Evolutionary conservation across 2,888 invertebrate species (phyloP).

Genomic region (Dryomyza anilis): DNA sequence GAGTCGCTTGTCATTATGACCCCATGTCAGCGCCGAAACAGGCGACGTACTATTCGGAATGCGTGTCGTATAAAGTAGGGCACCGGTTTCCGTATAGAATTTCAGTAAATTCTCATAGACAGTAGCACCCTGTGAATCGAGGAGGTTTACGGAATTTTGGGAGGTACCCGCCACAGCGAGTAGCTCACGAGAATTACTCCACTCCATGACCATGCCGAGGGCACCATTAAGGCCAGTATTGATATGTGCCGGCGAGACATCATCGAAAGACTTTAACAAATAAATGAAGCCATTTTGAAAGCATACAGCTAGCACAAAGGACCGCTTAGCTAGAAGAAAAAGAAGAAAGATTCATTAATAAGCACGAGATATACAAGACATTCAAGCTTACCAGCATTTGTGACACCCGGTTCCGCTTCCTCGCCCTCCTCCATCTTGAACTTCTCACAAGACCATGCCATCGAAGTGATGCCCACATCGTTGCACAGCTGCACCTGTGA

Average conservation of each 20-base stretch:
- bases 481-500: slow-evolving; percentile 87
- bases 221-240: slow-evolving; percentile 77
- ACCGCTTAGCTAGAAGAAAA: slow-evolving; percentile 64
- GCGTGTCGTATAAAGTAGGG: slow-evolving; percentile 77
- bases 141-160: slow-evolving; percentile 49
- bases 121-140: slow-evolving; percentile 57
- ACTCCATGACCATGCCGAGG: slow-evolving; percentile 85
- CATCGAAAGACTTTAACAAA: slow-evolving; percentile 89
- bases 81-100: slow-evolving; percentile 88
- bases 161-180: slow-evolving; percentile 87
- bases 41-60: slow-evolving; percentile 78
- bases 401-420: slow-evolving; percentile 69
- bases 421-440: slow-evolving; percentile 97
- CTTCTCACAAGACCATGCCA: slow-evolving; percentile 98
- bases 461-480: slow-evolving; percentile 84
- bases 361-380: no score
- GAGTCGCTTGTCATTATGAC: slow-evolving; percentile 93
- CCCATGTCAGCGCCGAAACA: slow-evolving; percentile 96
- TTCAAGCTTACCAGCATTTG: slow-evolving; percentile 61
- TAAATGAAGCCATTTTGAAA: slow-evolving; percentile 90
- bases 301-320: slow-evolving; percentile 84
- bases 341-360: not conserved
- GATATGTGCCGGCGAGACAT: slow-evolving; percentile 87
- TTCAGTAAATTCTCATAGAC: slow-evolving; percentile 83
- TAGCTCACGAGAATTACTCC: slow-evolving; percentile 93